Evolutionary conservation across 2,797 vertebrate genomes (phyloP), one percentile per base, ranked within the genome.

Genomic region (Molossus molossus): DNA sequence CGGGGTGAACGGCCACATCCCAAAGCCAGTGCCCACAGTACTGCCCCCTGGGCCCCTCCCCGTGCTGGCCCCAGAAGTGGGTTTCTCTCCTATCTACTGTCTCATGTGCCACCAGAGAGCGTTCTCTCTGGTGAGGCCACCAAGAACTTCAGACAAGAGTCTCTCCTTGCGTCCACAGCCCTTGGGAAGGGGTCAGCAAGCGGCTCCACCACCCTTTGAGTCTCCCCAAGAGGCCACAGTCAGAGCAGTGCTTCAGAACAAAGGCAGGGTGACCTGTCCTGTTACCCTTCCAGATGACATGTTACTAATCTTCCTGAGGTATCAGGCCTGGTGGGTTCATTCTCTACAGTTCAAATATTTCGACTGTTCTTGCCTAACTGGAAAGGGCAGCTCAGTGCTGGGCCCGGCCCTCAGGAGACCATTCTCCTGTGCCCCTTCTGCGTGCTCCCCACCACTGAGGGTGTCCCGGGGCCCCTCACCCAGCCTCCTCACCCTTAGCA

Each of bases 1-100:
- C 90, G 70, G 70, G 91, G 94, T 93, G 95, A 97, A 97, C 27
- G 20, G 72, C 55, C 48, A 45, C 69, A 93, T 37, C 55, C 76
- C 79, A 75, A 80, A 53, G 21, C 21, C 14, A 69, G 55, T 27
- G 40, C 65, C 92, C 67, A 81, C 64, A 72, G 14, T 11, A 48
- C 25, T n/a, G 23, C 48, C 83, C 27, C 73, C 55, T 62, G 58
- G 45, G 45, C 15, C 23, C 79, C 92, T 65, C 69, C 87, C 83
- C 53, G 17, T 82, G 48, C 29, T 2, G 17, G 33, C 18, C 67
- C 55, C 7, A 20, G 37, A 5, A 88, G 6, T 21, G 8, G 18
- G 45, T 4, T 75, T 57, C 55, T 90, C 37, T 76, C 55, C 58
- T 79, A 53, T 14, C 13, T 82, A 29, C 25, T 77, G 29, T 57